Evolutionary conservation across 2,888 invertebrate species (phyloP).

Genomic region (Laothoe populi): DNA sequence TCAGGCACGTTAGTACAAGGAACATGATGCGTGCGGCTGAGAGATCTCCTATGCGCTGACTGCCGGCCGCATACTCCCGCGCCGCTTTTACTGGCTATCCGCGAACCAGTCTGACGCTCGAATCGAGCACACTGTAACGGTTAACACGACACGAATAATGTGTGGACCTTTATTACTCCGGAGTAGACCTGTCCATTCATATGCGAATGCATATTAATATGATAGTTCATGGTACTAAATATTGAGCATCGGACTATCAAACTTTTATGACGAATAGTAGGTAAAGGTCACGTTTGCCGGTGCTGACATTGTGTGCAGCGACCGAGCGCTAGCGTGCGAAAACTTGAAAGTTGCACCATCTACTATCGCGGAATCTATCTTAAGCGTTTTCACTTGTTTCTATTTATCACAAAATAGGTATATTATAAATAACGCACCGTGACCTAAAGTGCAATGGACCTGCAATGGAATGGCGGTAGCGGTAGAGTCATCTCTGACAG

Average conservation of each 20-base stretch:
- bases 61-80: conserved; percentile 65
- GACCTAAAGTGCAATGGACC: conserved; percentile 40
- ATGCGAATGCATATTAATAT: background rate
- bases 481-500: conserved; percentile 37
- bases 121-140: conserved; percentile 82
- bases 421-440: conserved; percentile 32
- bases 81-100: conserved; percentile 74
- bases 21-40: conserved; percentile 70
- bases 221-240: background rate
- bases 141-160: conserved; percentile 65
- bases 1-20: conserved; percentile 53
- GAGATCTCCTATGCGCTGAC: conserved; percentile 58
- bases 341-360: conserved; percentile 24
- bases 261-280: background rate
- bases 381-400: conserved; percentile 25
- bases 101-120: conserved; percentile 74
- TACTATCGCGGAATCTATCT: conserved; percentile 21
- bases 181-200: conserved; percentile 36
- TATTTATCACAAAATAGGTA: background rate
- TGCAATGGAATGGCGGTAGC: conserved; percentile 27
- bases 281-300: conserved; percentile 11
- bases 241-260: background rate
- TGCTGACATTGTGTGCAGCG: conserved; percentile 6
- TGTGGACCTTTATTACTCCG: conserved; percentile 44
- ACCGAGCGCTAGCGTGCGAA: conserved; percentile 28